Conservation (phyloP, 2,888 invertebrate species). For the Oscheius onirici region DNA sequence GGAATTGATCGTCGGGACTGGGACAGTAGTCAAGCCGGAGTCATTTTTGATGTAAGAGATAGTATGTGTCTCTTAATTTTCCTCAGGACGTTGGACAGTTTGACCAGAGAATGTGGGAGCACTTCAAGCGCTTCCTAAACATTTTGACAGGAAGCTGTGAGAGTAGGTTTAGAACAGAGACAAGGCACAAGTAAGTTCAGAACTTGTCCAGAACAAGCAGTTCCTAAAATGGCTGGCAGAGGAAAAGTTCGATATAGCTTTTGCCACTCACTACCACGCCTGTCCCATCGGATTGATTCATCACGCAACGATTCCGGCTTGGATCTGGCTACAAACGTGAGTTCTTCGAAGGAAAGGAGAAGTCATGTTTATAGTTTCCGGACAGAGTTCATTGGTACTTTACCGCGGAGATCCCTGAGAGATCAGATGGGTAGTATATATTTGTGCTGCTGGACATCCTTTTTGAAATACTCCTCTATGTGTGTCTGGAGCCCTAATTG, state of each 20-base stretch:
- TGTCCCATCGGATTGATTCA: slow-evolving; percentile 46
- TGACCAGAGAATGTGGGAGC: not conserved
- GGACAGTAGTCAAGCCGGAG: slow-evolving; percentile 1
- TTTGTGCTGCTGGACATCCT: too few species aligned
- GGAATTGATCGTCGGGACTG: not conserved
- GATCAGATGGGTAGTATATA: too few species aligned
- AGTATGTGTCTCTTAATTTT: too few species aligned
- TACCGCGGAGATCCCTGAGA: too few species aligned
- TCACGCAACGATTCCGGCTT: slow-evolving; percentile 48
- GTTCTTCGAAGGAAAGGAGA: not conserved
- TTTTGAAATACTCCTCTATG: too few species aligned
- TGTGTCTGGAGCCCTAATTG: too few species aligned
- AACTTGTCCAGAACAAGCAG: slow-evolving; percentile 28
- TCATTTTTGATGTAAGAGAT: slow-evolving; percentile 16
- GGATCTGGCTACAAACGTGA: slow-evolving; percentile 51
- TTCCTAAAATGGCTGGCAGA: slow-evolving; percentile 36
- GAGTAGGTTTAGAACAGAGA: too few species aligned
- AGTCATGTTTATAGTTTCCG: too few species aligned
- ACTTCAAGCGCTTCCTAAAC: slow-evolving; percentile 10
- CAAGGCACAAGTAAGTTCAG: not conserved
- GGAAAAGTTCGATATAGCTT: slow-evolving; percentile 53
- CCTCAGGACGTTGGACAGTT: slow-evolving; percentile 5
- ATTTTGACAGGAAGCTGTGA: slow-evolving; percentile 13
- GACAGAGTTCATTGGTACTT: too few species aligned
- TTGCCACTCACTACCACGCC: slow-evolving; percentile 47